A percentile compares a stretch with the other conserved stretches of the same genome.
Evolutionary conservation across 2,888 invertebrate genomes (phyloP).

Genomic region (Troglohyphantes excavatus): DNA sequence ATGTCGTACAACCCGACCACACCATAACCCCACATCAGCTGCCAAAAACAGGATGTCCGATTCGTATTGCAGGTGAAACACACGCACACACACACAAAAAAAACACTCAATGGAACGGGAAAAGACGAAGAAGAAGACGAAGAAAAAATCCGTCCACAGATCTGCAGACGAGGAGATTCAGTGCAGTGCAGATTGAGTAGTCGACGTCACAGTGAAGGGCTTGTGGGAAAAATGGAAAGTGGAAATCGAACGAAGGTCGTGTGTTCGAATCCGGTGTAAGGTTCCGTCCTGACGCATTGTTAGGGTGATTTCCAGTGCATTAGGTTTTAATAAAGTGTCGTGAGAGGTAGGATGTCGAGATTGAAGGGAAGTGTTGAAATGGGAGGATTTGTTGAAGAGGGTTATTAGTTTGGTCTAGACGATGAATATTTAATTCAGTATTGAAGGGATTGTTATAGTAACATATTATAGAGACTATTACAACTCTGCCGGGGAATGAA

Average conservation of each 20-base stretch:
- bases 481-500: too few relatives aligned
- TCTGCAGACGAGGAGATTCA: constrained; percentile 30
- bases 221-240: constrained; percentile 64
- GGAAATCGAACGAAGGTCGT: constrained; percentile 21
- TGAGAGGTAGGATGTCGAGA: neutral
- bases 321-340: neutral
- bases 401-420: too few relatives aligned
- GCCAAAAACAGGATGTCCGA: constrained; percentile 43
- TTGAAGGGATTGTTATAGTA: too few relatives aligned
- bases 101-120: neutral
- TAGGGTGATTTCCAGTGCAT: neutral
- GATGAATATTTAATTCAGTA: too few relatives aligned
- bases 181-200: constrained; percentile 41
- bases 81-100: neutral
- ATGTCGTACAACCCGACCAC: neutral
- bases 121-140: too few relatives aligned
- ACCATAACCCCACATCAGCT: neutral
- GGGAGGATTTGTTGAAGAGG: neutral
- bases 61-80: constrained; percentile 34
- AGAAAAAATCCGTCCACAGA: too few relatives aligned
- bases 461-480: too few relatives aligned
- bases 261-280: constrained; percentile 32
- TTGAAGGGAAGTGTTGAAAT: neutral
- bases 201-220: constrained; percentile 46
- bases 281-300: neutral